A percentile compares a stretch with the other conserved stretches of the same genome.
These are phyloP conservation scores for Syngnathus acus DNA, from an alignment of 2,797 vertebrate species.

Conservation along the genomic window DNA sequence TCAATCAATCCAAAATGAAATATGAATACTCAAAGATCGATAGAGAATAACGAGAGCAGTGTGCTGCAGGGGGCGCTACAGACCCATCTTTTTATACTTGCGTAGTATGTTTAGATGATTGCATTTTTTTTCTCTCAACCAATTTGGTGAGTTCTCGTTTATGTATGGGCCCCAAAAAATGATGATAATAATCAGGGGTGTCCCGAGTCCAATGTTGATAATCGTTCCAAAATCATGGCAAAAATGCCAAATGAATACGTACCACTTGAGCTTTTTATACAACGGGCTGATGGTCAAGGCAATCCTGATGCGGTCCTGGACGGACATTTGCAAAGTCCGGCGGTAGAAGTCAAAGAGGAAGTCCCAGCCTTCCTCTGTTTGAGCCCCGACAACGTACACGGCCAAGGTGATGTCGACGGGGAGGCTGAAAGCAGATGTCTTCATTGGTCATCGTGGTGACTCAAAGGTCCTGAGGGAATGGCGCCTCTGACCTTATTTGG, in stretches of 20 bases:
- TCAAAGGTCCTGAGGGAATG: background rate
- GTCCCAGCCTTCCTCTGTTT: slow-evolving; percentile 78
- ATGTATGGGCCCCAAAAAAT: no score
- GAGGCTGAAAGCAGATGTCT: slow-evolving; percentile 57
- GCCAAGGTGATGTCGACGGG: slow-evolving; percentile 78
- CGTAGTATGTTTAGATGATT: no score
- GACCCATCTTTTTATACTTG: no score
- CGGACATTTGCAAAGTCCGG: slow-evolving; percentile 60
- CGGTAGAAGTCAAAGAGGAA: slow-evolving; percentile 82
- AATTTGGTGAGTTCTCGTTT: no score
- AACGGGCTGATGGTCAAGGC: slow-evolving; percentile 70
- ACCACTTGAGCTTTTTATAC: slow-evolving; percentile 79
- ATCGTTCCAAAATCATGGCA: no score
- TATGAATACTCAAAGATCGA: no score
- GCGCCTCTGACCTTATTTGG: slow-evolving; percentile 68
- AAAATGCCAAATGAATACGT: slow-evolving; percentile 24
- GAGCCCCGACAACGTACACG: slow-evolving; percentile 78
- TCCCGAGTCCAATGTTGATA: no score
- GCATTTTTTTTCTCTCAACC: no score
- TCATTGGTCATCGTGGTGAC: background rate
- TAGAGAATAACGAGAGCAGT: no score
- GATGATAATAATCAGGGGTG: no score
- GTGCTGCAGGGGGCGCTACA: no score
- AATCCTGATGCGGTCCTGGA: slow-evolving; percentile 71
- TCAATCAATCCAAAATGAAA: background rate